A percentile compares a stretch with the other conserved stretches of the same genome.
Evolutionary conservation across 2,113 vertebrate species (phyloP).

Genomic region (Melanotaenia duboulayi): DNA sequence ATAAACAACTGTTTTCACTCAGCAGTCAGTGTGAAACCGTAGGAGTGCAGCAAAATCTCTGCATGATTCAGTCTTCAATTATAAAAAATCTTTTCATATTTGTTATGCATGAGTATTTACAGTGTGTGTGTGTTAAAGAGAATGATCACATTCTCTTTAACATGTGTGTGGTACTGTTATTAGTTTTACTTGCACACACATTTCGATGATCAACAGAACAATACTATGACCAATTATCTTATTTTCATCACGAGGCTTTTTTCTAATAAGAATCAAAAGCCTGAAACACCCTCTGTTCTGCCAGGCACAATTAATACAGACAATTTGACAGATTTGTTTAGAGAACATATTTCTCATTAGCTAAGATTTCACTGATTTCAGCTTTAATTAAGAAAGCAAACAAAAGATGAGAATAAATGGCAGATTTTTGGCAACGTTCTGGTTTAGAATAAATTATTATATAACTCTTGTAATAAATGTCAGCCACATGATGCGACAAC

Average conservation of each 20-base stretch:
- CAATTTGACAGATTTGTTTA: too few species aligned
- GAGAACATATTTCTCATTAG: too few species aligned
- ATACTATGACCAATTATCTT: background rate
- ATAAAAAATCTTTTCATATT: conserved; percentile 34
- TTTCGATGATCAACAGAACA: background rate
- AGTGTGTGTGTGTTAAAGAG: background rate
- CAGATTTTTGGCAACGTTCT: too few species aligned
- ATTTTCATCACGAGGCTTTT: background rate
- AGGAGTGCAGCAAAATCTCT: conserved; percentile 80
- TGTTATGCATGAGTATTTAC: background rate
- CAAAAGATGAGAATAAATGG: too few species aligned
- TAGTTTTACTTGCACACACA: background rate
- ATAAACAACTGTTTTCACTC: conserved; percentile 99
- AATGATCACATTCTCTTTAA: background rate
- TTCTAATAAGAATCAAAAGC: background rate
- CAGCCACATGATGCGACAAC: too few species aligned
- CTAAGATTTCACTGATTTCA: too few species aligned
- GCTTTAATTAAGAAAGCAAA: too few species aligned
- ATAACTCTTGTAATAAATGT: too few species aligned
- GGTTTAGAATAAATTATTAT: too few species aligned
- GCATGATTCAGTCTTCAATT: conserved; percentile 30
- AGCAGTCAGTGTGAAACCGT: conserved; percentile 89
- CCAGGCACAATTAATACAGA: background rate
- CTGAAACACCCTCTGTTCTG: background rate
- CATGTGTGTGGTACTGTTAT: background rate